Evolutionary conservation across 2,113 vertebrate genomes (phyloP).

Genomic region (Bubo blakistoni): DNA sequence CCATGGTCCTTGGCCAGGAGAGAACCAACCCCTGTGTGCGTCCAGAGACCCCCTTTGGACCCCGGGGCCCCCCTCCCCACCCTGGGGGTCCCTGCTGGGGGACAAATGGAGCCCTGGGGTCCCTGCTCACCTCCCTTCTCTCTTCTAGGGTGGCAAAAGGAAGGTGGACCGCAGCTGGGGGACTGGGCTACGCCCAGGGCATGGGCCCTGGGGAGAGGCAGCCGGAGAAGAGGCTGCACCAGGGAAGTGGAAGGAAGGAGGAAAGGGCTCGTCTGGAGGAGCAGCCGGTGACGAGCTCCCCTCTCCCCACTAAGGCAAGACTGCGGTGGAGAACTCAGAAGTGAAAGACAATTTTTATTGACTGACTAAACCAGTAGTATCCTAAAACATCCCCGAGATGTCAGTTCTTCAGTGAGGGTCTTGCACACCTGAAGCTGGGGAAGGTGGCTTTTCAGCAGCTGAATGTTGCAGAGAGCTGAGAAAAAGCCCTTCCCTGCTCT

Average conservation of each 20-base stretch:
- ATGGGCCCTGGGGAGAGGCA: not conserved
- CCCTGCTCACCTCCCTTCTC: no score
- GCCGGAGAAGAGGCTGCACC: not conserved
- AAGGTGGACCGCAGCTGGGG: no score
- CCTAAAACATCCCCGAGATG: not conserved
- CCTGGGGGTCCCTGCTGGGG: no score
- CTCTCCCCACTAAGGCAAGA: fast-evolving
- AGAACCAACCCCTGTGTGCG: no score
- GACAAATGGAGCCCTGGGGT: no score
- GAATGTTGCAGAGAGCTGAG: not conserved
- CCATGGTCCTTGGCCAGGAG: no score
- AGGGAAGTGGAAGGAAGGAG: not conserved
- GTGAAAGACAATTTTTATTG: not conserved
- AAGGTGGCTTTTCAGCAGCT: not conserved
- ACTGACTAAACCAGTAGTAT: not conserved
- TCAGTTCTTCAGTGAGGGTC: not conserved
- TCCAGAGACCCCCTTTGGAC: no score
- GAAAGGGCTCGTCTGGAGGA: not conserved
- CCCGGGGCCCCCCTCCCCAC: no score
- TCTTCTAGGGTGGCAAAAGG: no score
- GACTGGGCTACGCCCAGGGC: not conserved
- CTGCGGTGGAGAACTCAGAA: fast-evolving
- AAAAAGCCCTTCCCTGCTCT: not conserved
- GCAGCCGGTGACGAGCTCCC: fast-evolving
- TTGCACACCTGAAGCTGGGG: not conserved